These are phyloP conservation scores for Litoditis marina DNA, from an alignment of 2,888 invertebrate genomes.

Conservation along the genomic window DNA sequence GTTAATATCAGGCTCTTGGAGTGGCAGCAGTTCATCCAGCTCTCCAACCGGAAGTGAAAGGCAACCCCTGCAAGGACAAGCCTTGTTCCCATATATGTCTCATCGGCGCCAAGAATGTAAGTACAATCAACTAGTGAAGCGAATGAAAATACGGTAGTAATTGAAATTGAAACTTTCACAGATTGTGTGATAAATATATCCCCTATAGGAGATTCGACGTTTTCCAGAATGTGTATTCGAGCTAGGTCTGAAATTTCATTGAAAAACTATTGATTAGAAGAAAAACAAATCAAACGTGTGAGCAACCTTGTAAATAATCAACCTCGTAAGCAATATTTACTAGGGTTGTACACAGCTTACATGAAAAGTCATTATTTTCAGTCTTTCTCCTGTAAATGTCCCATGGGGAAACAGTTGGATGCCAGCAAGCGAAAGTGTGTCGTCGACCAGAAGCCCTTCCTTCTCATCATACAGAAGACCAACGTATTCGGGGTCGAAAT, in stretches of 20 bases:
- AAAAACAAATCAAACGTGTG: too few relatives aligned
- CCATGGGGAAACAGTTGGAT: slow-evolving; percentile 71
- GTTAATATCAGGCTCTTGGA: slow-evolving; percentile 72
- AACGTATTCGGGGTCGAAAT: slow-evolving; percentile 72
- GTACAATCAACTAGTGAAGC: too few relatives aligned
- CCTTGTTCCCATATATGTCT: slow-evolving; percentile 87
- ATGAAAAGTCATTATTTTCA: slow-evolving; percentile 7
- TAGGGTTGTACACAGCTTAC: too few relatives aligned
- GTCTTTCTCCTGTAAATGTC: slow-evolving; percentile 81
- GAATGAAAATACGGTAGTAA: too few relatives aligned
- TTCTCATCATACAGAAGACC: slow-evolving; percentile 85
- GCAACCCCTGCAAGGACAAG: slow-evolving; percentile 73
- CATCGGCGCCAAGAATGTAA: slow-evolving; percentile 69
- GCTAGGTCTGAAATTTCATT: background rate
- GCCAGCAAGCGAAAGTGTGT: slow-evolving; percentile 55
- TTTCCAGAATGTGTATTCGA: too few relatives aligned
- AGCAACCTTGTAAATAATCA: too few relatives aligned
- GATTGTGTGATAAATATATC: too few relatives aligned
- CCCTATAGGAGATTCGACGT: too few relatives aligned
- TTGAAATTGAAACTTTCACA: too few relatives aligned
- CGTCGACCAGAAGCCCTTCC: slow-evolving; percentile 78
- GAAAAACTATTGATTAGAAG: background rate
- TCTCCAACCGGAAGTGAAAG: slow-evolving; percentile 73
- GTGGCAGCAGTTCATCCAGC: slow-evolving; percentile 93
- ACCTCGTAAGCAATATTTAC: too few relatives aligned